Base-by-base conservation (phyloP, 1,140 invertebrate genomes). In the Anoplophora glabripennis region DNA sequence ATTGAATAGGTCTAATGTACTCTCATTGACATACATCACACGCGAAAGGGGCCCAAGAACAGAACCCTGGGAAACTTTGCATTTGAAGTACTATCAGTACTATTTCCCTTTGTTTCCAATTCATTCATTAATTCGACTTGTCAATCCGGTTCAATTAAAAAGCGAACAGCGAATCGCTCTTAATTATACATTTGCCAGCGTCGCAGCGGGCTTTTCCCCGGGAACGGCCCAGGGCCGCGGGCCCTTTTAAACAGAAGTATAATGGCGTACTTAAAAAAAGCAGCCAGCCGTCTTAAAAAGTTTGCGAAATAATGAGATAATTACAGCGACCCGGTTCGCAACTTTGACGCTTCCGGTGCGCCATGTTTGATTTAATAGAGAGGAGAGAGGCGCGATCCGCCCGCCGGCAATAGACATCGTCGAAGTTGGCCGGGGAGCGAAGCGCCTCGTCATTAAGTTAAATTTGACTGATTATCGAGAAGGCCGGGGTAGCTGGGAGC, bases 391-490 rank as follows among this genome's bases (percentile, higher is more conserved):
- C 7, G 36, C 8, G 40, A 38, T 11, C 10, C 11, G 49, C 49
- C 35, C 9, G 12, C 15, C n/a, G 49, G 49, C 35, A 52, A 10
- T 28, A 28, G 36, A 21, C 49, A 52, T 52, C 35, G 47, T 49
- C 12, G 34, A 49, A 52, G 35, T 52, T 52, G 17, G 28, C 37
- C 36, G 17, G 38, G 40, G 17, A 52, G 49, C 38, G 38, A 18
- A 52, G 36, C 49, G 49, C 36, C 40, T 52, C 38, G 40, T 52
- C 49, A 38, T 52, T 21, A 40, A 52, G 49, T 52, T 52, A 10
- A 52, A 52, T 52, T 52, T 52, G 37, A 52, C 35, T 52, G 49
- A 52, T 52, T 41, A 38, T 52, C 40, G 7, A 21, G 49, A 40
- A 8, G 37, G 35, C 36, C 12, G 4, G 28, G 37, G 37, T 28